Conservation (phyloP, 1,140 invertebrate species). For the Gonioctena quinquepunctata region DNA sequence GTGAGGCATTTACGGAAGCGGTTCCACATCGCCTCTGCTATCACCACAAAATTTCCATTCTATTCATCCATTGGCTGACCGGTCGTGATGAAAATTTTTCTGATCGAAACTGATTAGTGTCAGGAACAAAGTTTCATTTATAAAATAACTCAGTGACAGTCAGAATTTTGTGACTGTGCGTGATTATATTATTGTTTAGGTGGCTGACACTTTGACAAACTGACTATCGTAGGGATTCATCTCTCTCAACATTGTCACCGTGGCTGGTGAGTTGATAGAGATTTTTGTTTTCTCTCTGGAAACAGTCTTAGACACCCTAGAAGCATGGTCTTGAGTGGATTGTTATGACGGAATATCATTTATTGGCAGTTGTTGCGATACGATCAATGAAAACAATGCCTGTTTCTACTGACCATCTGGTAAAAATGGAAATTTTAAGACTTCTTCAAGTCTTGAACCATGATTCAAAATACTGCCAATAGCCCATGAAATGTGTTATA, state of each 20-base stretch:
- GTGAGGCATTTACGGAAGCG: conserved; percentile 24
- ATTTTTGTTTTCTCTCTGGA: no score
- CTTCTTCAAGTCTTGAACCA: no score
- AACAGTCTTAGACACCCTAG: no score
- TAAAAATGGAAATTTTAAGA: no score
- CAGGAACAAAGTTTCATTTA: neutral
- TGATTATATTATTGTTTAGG: conserved; percentile 6
- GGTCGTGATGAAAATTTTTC: neutral
- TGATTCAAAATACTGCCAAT: no score
- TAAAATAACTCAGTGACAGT: neutral
- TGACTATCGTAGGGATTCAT: conserved; percentile 4
- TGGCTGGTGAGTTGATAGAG: conserved; percentile 35
- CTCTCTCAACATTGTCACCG: conserved; percentile 23
- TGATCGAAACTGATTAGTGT: neutral
- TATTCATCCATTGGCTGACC: neutral
- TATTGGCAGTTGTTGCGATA: no score
- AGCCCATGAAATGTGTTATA: no score
- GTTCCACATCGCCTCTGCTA: neutral
- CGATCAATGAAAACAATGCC: no score
- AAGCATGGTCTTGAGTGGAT: no score
- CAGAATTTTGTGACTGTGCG: neutral
- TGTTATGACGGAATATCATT: no score
- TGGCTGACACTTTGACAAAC: neutral
- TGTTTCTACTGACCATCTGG: no score
- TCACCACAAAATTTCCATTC: neutral